phyloP scores from a whole-genome alignment of 2,888 invertebrate species.

The Archaeoteleia sp. region DNA sequence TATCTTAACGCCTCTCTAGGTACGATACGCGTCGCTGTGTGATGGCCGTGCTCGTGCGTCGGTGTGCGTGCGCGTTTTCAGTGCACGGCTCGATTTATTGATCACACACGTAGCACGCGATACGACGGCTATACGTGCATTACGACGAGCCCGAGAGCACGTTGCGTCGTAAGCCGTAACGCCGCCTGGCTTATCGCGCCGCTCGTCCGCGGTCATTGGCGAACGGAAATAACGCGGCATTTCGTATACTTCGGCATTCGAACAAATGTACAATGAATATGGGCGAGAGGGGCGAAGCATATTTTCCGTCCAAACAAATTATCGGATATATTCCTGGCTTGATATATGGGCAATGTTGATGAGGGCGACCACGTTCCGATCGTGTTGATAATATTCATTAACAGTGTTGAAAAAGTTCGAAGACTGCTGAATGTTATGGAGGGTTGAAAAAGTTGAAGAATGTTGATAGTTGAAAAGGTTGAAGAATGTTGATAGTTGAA shows the following conservation, averaged over 20 bases:
- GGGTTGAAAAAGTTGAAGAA: too few relatives aligned
- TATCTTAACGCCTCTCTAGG: conserved; percentile 41
- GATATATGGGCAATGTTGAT: too few relatives aligned
- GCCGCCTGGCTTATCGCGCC: conserved; percentile 14
- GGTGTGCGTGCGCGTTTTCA: conserved; percentile 55
- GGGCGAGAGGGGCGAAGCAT: too few relatives aligned
- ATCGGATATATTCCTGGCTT: too few relatives aligned
- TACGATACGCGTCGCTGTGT: conserved; percentile 23
- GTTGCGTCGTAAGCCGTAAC: conserved; percentile 30
- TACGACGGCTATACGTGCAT: conserved; percentile 52
- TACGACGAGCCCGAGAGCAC: conserved; percentile 43
- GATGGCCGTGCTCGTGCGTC: conserved; percentile 55
- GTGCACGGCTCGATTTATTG: conserved; percentile 72
- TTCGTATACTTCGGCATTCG: background rate
- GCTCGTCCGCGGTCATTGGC: conserved; percentile 16
- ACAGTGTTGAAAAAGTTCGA: too few relatives aligned
- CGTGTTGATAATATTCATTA: too few relatives aligned
- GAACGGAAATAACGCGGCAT: conserved; percentile 1
- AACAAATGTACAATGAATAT: too few relatives aligned
- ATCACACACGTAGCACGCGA: conserved; percentile 70
- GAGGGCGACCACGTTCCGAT: too few relatives aligned
- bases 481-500: too few relatives aligned
- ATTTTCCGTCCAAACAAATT: too few relatives aligned
- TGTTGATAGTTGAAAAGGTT: too few relatives aligned
- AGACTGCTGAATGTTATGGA: too few relatives aligned